phyloP scores from a whole-genome alignment of 2,797 vertebrate species.

The Serranus cabrilla region DNA sequence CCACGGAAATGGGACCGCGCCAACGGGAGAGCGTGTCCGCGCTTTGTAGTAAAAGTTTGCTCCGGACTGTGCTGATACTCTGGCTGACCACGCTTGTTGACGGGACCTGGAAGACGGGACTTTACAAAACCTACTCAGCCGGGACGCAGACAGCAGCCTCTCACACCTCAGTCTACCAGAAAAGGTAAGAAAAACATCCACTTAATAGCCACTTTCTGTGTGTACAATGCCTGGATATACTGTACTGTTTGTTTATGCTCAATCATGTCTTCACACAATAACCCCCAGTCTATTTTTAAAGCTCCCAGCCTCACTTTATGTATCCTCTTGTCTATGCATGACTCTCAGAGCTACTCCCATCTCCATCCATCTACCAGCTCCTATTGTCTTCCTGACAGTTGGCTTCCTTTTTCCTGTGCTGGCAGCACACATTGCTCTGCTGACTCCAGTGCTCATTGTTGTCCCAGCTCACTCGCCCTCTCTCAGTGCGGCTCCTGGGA shows the following conservation, averaged over 20 bases:
- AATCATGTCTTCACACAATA: not conserved
- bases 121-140: constrained; percentile 79
- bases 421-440: constrained; percentile 54
- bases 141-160: constrained; percentile 73
- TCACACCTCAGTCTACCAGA: constrained; percentile 81
- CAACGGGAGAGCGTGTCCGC: constrained; percentile 72
- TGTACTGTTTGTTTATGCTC: not conserved
- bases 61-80: constrained; percentile 76
- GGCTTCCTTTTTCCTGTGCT: constrained; percentile 84
- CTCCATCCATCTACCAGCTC: constrained; percentile 73
- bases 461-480: constrained; percentile 23
- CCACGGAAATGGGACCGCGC: constrained; percentile 79
- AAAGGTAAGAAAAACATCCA: constrained; percentile 75
- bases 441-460: constrained; percentile 52
- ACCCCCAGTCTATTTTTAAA: constrained; percentile 9
- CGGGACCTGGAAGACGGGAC: constrained; percentile 86
- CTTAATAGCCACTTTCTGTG: not conserved
- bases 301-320: not conserved
- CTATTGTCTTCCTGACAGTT: constrained; percentile 78
- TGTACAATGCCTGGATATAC: rapidly evolving
- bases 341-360: constrained; percentile 51
- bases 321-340: constrained; percentile 17
- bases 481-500: constrained; percentile 15
- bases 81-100: constrained; percentile 72
- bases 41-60: constrained; percentile 74